phyloP scores from a whole-genome alignment of 2,888 invertebrate species.

The Hydrotaea diabolus region DNA sequence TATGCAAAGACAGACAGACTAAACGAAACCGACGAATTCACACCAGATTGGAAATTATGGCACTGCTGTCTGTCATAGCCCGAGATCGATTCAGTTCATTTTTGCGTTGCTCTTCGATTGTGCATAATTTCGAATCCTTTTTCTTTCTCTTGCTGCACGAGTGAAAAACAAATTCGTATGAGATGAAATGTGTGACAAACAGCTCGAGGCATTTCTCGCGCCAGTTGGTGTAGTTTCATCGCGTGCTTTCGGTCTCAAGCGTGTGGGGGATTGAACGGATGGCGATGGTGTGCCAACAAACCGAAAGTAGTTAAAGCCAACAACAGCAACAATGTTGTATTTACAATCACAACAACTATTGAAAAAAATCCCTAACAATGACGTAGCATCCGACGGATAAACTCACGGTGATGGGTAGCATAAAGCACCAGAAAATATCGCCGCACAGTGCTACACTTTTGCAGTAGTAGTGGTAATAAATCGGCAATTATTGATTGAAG shows the following conservation, averaged over 20 bases:
- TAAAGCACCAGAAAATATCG: background rate
- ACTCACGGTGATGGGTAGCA: slow-evolving; percentile 8
- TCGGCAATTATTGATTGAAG: too few relatives aligned
- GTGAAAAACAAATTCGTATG: background rate
- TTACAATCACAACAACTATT: slow-evolving; percentile 40
- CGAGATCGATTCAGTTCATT: background rate
- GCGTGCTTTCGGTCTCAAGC: background rate
- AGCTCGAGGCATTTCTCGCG: slow-evolving; percentile 8
- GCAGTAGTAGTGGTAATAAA: too few relatives aligned
- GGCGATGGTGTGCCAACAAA: slow-evolving; percentile 14
- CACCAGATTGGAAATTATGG: slow-evolving; percentile 18
- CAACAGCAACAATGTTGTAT: slow-evolving; percentile 11
- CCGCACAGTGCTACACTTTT: background rate
- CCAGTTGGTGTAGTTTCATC: background rate
- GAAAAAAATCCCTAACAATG: slow-evolving; percentile 30
- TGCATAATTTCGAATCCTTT: slow-evolving; percentile 1
- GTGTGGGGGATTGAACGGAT: background rate
- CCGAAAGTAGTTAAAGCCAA: background rate
- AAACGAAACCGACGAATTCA: background rate
- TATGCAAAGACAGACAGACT: too few relatives aligned
- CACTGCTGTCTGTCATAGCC: background rate
- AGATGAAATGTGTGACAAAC: slow-evolving; percentile 44
- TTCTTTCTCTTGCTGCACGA: background rate
- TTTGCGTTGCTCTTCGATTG: background rate
- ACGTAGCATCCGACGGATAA: slow-evolving; percentile 16